Evolutionary conservation across 2,888 invertebrate species (phyloP).

Genomic region (Alsophila aescularia): DNA sequence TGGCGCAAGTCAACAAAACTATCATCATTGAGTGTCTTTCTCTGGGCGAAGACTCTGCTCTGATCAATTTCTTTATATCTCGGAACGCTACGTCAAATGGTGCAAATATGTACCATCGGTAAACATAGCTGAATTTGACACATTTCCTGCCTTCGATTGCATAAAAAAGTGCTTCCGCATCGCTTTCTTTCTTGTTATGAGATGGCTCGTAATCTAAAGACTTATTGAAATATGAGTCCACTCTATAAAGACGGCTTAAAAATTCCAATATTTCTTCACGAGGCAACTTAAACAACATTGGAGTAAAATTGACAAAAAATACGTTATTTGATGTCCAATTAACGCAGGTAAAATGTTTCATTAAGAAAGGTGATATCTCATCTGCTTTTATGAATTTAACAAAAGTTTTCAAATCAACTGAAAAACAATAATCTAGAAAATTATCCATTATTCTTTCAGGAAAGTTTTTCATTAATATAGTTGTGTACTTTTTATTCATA

Average conservation of each 20-base stretch:
- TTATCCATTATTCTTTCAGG: constrained; percentile 51
- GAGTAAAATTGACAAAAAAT: constrained; percentile 40
- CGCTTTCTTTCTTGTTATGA: constrained; percentile 39
- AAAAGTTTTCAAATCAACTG: constrained; percentile 58
- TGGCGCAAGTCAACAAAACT: constrained; percentile 11
- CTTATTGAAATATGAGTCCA: neutral
- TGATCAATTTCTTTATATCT: constrained; percentile 49
- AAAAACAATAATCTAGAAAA: constrained; percentile 47
- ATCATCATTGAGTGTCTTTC: constrained; percentile 8
- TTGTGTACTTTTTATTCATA: constrained; percentile 54
- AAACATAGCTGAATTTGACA: neutral
- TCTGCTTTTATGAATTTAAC: constrained; percentile 53
- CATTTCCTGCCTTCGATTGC: constrained; percentile 27
- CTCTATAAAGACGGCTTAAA: neutral
- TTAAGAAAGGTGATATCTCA: constrained; percentile 52
- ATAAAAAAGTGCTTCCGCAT: constrained; percentile 24
- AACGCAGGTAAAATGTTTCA: constrained; percentile 9
- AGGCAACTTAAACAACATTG: constrained; percentile 8
- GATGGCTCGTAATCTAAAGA: neutral
- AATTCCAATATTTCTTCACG: constrained; percentile 3
- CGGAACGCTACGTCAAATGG: constrained; percentile 57
- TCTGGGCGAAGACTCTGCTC: constrained; percentile 1
- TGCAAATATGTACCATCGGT: constrained; percentile 59
- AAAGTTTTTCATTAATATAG: constrained; percentile 54
- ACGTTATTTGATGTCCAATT: constrained; percentile 33